phyloP scores from a whole-genome alignment of 2,113 vertebrate species.

The Clupea harengus region DNA sequence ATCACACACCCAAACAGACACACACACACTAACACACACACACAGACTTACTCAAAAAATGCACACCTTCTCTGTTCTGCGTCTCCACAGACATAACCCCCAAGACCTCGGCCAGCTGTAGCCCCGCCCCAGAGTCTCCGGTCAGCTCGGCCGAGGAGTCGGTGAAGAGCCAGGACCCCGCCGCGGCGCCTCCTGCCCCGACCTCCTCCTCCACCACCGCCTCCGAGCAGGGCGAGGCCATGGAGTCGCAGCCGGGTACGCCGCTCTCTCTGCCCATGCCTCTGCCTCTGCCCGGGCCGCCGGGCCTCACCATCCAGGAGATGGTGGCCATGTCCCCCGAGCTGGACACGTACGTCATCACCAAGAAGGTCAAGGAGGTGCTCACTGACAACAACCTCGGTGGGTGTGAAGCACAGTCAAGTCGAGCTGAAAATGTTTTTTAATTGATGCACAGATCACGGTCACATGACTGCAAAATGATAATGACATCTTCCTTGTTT shows the following conservation, averaged over 20 bases:
- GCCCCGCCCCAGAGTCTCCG: constrained; percentile 84
- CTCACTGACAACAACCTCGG: constrained; percentile 89
- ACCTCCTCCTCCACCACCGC: constrained; percentile 20
- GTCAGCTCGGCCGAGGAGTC: constrained; percentile 83
- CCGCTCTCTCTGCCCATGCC: constrained; percentile 44
- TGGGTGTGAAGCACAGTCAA: constrained; percentile 54
- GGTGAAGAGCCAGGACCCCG: constrained; percentile 79
- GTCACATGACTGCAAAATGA: not conserved
- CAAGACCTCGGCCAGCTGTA: constrained; percentile 87
- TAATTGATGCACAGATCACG: not conserved
- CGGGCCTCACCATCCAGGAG: constrained; percentile 85
- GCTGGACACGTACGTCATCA: constrained; percentile 88
- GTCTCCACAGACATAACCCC: constrained; percentile 82
- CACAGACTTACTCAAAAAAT: not conserved
- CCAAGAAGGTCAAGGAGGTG: constrained; percentile 88
- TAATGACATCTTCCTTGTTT: not conserved
- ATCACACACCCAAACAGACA: not conserved
- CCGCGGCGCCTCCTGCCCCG: constrained; percentile 62
- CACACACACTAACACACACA: constrained; percentile 12
- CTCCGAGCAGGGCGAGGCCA: constrained; percentile 71
- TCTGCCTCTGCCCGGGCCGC: constrained; percentile 72
- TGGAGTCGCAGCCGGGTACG: constrained; percentile 76
- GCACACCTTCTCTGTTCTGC: not conserved
- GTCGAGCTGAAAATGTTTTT: too few relatives aligned
- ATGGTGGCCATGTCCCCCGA: constrained; percentile 85